phyloP scores from a whole-genome alignment of 2,888 invertebrate species.

The Epirrita christyi region DNA sequence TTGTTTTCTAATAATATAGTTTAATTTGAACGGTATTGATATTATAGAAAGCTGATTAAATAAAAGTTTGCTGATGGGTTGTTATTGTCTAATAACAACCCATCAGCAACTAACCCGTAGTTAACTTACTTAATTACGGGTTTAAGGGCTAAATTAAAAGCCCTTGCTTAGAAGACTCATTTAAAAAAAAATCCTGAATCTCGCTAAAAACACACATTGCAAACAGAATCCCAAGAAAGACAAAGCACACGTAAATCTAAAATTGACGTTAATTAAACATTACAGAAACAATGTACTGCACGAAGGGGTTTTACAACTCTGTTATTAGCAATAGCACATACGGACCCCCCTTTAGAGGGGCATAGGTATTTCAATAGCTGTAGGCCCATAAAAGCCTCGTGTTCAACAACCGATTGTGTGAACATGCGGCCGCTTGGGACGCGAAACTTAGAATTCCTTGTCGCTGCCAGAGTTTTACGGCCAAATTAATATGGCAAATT shows the following conservation, averaged over 20 bases:
- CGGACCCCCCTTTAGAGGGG: conserved; percentile 43
- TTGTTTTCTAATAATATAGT: conserved; percentile 33
- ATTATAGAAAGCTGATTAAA: conserved; percentile 19
- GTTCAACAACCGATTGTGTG: conserved; percentile 72
- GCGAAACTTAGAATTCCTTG: conserved; percentile 80
- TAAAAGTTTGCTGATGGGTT: conserved; percentile 5
- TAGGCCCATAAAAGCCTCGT: conserved; percentile 64
- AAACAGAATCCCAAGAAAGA: conserved; percentile 15
- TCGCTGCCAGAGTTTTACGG: conserved; percentile 85
- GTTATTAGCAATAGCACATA: conserved; percentile 74
- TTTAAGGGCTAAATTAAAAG: too few species aligned
- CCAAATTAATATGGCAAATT: conserved; percentile 86
- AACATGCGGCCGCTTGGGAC: conserved; percentile 80
- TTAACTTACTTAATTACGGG: too few species aligned
- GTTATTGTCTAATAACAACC: too few species aligned
- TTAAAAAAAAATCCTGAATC: not conserved
- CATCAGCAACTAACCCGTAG: too few species aligned
- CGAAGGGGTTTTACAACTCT: conserved; percentile 59
- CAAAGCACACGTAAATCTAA: conserved; percentile 28
- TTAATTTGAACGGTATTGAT: conserved; percentile 20
- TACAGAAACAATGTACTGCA: conserved; percentile 50
- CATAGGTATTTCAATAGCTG: conserved; percentile 68
- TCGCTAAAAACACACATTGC: not conserved
- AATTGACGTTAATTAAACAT: conserved; percentile 45
- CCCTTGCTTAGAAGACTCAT: too few species aligned